Evolutionary conservation across 1,140 invertebrate genomes (phyloP).

Genomic region (Adelges cooleyi): DNA sequence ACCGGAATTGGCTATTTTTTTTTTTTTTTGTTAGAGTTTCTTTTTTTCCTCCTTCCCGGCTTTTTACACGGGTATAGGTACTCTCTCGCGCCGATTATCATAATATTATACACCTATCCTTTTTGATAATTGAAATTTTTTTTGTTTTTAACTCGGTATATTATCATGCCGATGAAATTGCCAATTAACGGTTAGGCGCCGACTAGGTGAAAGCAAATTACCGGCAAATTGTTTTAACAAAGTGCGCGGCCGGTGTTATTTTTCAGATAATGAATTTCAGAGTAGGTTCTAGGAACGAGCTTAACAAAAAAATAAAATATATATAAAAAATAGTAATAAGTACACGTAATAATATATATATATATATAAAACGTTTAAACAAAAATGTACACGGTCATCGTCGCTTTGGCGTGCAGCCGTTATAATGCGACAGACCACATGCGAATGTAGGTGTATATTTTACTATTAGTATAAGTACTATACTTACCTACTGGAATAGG

Average conservation of each 20-base stretch:
- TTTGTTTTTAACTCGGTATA: background rate
- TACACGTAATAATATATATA: no score
- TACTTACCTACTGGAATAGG: background rate
- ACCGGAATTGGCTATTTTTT: background rate
- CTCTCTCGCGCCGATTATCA: background rate
- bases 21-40: background rate
- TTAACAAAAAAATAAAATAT: background rate
- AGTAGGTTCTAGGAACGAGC: background rate
- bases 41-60: background rate
- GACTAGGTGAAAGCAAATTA: background rate
- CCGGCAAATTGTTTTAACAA: conserved; percentile 4
- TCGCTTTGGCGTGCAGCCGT: no score
- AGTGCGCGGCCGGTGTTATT: background rate
- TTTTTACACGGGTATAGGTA: no score
- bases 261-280: background rate
- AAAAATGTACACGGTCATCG: no score
- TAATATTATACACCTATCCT: background rate
- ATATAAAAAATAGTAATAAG: no score
- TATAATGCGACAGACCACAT: no score
- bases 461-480: background rate
- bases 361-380: no score
- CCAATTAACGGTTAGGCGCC: background rate
- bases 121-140: background rate
- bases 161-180: background rate
- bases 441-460: background rate